Evolutionary conservation across 2,113 vertebrate species (phyloP).

Genomic region (Laterallus jamaicensis): DNA sequence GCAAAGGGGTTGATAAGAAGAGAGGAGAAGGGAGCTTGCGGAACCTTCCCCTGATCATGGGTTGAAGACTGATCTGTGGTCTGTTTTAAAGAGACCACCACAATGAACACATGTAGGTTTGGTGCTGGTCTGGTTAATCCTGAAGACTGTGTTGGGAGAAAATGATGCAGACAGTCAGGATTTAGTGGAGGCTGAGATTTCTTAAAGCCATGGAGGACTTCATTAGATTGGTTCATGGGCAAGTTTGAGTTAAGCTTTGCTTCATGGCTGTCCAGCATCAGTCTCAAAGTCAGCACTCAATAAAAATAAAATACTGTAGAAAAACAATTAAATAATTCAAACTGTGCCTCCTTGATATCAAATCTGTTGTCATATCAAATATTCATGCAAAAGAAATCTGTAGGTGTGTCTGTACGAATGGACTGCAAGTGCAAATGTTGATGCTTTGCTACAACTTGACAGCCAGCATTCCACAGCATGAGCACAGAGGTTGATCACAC

Average conservation of each 20-base stretch:
- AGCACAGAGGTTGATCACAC: not conserved
- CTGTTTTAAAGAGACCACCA: not conserved
- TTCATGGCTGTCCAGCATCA: not conserved
- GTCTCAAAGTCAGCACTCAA: slow-evolving; percentile 6
- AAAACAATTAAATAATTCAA: slow-evolving; percentile 74
- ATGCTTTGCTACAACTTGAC: not conserved
- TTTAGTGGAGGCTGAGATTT: not conserved
- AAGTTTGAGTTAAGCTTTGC: not conserved
- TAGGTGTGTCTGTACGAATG: slow-evolving; percentile 41
- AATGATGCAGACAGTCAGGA: not conserved
- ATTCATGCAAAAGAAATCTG: slow-evolving; percentile 54
- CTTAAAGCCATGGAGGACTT: not conserved
- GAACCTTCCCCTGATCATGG: not conserved
- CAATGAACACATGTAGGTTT: not conserved
- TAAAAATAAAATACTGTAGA: slow-evolving; percentile 62
- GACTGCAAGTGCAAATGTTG: not conserved
- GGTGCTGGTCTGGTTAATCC: not conserved
- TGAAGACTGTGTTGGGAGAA: not conserved
- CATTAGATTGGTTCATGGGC: not conserved
- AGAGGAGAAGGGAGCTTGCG: not conserved
- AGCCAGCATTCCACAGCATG: not conserved
- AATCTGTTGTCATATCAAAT: slow-evolving; percentile 65
- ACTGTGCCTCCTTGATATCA: slow-evolving; percentile 48
- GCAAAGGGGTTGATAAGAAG: not conserved
- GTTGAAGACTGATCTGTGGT: not conserved